Conservation (phyloP, 2,113 vertebrate genomes). For the Dasypus novemcinctus region DNA sequence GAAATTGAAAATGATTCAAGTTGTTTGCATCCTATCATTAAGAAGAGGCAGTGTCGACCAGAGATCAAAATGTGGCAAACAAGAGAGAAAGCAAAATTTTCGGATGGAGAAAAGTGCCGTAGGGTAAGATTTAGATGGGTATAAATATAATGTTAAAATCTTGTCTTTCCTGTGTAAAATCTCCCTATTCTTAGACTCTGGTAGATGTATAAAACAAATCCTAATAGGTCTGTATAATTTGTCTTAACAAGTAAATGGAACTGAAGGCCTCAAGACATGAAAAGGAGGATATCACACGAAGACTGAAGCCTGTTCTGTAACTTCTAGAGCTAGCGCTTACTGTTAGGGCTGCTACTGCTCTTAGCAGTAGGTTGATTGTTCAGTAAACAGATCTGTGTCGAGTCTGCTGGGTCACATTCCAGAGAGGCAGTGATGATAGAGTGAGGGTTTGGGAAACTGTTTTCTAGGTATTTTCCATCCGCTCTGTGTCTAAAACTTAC, state of each 20-base stretch:
- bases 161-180: neutral
- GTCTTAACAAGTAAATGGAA: neutral
- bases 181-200: neutral
- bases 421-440: neutral
- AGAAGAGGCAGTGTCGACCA: conserved; percentile 73
- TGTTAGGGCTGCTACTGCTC: neutral
- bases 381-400: no score
- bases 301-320: neutral
- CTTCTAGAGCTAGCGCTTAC: neutral
- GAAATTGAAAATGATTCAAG: conserved; percentile 75
- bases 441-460: neutral
- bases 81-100: conserved; percentile 78
- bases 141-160: neutral
- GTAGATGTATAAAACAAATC: neutral
- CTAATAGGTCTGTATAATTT: neutral
- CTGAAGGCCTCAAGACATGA: neutral
- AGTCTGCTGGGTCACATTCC: neutral
- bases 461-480: neutral
- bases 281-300: neutral
- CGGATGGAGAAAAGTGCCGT: conserved; percentile 77
- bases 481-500: neutral
- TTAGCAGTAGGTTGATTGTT: neutral
- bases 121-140: conserved; percentile 75
- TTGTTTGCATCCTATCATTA: conserved; percentile 62
- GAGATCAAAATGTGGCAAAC: conserved; percentile 76